Evolutionary conservation across 2,113 vertebrate genomes (phyloP), one percentile per base, ranked within the genome.

Genomic region (Pomatorhinus ruficollis): DNA sequence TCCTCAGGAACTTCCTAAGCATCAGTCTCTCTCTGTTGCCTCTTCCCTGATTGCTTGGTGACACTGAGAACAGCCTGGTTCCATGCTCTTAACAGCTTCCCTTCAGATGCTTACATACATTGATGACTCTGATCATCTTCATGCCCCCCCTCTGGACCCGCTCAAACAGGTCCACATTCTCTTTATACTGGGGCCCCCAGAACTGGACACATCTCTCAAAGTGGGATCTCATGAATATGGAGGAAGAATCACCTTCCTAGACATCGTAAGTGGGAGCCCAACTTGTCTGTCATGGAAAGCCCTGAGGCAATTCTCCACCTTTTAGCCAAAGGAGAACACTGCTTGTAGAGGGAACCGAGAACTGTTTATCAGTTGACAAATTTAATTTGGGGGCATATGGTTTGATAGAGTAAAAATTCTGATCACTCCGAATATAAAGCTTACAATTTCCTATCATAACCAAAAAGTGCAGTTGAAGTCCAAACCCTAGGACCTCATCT

Each of bases 371-470:
- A 9, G 24, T 37, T 78, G 74, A 37, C 22, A 71, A 61, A 91
- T 54, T 60, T n/a, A 35, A 3, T 79, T 83, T 64, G 15, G 33
- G 33, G 0, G 0, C 40, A 17, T 54, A 24, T 47, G 30, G 17
- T 84, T 92, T 37, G 66, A 24, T 65, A 22, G 9, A 40, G 39
- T 84, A 90, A 89, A 74, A 91, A 39, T 49, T 11, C 20, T 59
- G 18, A 71, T 63, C 23, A 24, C 47, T 74, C 49, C 72, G 12
- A 87, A 44, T 44, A 47, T n/a, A 86, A 79, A 61, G 53, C 31
- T 91, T 33, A 9, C 3, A 11, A 24, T 75, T 40, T 63, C 25
- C 71, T 75, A 28, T 12, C 20, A 4, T 78, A 81, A 66, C 12
- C 22, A 77, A 74, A 40, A 89, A 59, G 19, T 27, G 9, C 45